Conservation (phyloP, 2,888 invertebrate species). For the Andrena haemorrhoa region DNA sequence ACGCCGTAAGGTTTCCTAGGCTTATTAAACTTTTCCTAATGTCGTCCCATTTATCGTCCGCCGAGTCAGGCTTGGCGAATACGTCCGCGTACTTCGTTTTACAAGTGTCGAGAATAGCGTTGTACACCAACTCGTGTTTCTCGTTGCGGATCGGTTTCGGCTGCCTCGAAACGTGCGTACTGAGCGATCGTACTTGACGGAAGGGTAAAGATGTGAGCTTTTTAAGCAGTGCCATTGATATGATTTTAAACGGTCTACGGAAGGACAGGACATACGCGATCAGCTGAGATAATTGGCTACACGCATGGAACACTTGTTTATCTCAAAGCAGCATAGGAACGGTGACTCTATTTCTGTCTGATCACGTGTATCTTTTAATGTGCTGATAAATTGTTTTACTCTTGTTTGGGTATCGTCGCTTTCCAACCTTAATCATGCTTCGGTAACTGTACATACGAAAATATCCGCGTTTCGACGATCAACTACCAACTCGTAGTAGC, state of each 20-base stretch:
- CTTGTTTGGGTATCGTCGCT: too few species aligned
- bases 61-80: background rate
- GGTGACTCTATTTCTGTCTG: too few species aligned
- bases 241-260: background rate
- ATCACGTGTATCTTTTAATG: too few species aligned
- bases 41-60: constrained; percentile 14
- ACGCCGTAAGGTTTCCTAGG: accelerated
- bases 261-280: background rate
- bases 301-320: background rate
- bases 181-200: background rate
- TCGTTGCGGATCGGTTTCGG: accelerated
- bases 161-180: accelerated
- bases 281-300: background rate
- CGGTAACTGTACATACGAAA: too few species aligned
- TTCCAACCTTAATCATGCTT: too few species aligned
- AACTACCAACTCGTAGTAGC: too few species aligned
- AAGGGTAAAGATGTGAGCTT: background rate
- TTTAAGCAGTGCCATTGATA: background rate
- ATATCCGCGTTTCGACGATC: too few species aligned
- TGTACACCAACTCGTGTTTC: background rate
- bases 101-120: accelerated
- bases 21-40: background rate
- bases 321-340: too few species aligned
- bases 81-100: background rate
- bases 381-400: too few species aligned